Percentiles rank a stretch among this genome's conserved stretches.
phyloP scores from a whole-genome alignment of 92 coral and sea anemone genomes.

The Porites rus region DNA sequence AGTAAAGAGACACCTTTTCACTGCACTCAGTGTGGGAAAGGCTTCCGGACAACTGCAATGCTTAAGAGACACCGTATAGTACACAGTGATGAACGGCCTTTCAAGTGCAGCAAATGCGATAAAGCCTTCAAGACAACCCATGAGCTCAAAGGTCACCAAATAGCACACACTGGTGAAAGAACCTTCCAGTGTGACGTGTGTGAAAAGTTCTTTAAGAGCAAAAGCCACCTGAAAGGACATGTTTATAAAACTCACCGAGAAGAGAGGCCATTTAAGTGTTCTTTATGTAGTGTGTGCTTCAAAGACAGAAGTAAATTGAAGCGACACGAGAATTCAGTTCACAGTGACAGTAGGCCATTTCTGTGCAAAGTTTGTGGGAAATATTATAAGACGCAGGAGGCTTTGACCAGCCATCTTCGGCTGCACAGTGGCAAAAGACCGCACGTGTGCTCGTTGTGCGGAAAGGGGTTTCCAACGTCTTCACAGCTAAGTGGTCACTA shows the following conservation, averaged over 20 bases:
- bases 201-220: constrained; percentile 46
- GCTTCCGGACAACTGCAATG: constrained; percentile 25
- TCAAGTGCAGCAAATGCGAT: constrained; percentile 16
- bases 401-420: not conserved
- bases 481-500: not conserved
- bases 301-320: constrained; percentile 33
- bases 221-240: constrained; percentile 32
- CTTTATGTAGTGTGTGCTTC: constrained; percentile 26
- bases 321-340: constrained; percentile 25
- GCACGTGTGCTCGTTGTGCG: not conserved
- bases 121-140: constrained; percentile 40
- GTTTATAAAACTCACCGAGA: constrained; percentile 29
- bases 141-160: constrained; percentile 28
- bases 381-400: constrained; percentile 1
- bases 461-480: not conserved
- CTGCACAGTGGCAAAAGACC: not conserved
- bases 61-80: constrained; percentile 22
- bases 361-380: constrained; percentile 27
- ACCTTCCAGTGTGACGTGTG: constrained; percentile 48
- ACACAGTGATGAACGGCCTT: constrained; percentile 45
- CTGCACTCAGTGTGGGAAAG: constrained; percentile 36
- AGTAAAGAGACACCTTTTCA: constrained; percentile 3
- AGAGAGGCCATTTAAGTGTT: constrained; percentile 41
- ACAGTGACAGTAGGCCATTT: constrained; percentile 28
- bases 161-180: constrained; percentile 47